Evolutionary conservation across 2,888 invertebrate species (phyloP).

Genomic region (Pterostichus niger): DNA sequence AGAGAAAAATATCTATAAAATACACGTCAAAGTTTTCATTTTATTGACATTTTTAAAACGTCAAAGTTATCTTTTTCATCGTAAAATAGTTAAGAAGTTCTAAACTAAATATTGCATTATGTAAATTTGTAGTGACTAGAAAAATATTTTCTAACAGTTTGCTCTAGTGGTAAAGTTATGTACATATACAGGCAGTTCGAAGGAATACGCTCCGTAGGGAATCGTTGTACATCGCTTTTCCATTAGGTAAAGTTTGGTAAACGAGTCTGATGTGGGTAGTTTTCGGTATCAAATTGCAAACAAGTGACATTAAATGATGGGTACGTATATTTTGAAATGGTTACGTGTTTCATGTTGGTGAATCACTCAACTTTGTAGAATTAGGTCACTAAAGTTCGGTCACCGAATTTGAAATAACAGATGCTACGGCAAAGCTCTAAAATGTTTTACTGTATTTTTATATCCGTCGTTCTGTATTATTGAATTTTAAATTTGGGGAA

Average conservation of each 20-base stretch:
- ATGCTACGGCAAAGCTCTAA: slow-evolving; percentile 17
- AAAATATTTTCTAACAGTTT: slow-evolving; percentile 55
- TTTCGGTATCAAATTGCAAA: slow-evolving; percentile 55
- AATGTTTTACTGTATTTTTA: slow-evolving; percentile 48
- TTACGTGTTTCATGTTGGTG: not conserved
- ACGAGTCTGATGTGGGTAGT: slow-evolving; percentile 58
- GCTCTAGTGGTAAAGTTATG: slow-evolving; percentile 62
- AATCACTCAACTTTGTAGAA: slow-evolving; percentile 41
- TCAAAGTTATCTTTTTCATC: not conserved
- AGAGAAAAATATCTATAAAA: too few species aligned
- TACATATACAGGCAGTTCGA: slow-evolving; percentile 51
- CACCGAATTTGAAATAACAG: slow-evolving; percentile 16
- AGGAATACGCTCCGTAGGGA: slow-evolving; percentile 58
- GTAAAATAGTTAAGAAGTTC: slow-evolving; percentile 4
- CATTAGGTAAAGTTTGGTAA: slow-evolving; percentile 64
- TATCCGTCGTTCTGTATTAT: slow-evolving; percentile 19
- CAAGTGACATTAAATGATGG: slow-evolving; percentile 40
- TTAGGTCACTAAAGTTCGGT: slow-evolving; percentile 30
- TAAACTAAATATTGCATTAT: slow-evolving; percentile 53
- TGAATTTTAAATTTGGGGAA: slow-evolving; percentile 37
- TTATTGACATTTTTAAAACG: slow-evolving; percentile 13
- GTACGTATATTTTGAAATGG: slow-evolving; percentile 11
- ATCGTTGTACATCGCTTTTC: slow-evolving; percentile 64
- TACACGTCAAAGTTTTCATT: not conserved
- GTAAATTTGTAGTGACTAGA: slow-evolving; percentile 43